Percentiles rank a stretch among this genome's conserved stretches.
phyloP scores from a whole-genome alignment of 2,888 invertebrate genomes.

The Philereme vetulata region DNA sequence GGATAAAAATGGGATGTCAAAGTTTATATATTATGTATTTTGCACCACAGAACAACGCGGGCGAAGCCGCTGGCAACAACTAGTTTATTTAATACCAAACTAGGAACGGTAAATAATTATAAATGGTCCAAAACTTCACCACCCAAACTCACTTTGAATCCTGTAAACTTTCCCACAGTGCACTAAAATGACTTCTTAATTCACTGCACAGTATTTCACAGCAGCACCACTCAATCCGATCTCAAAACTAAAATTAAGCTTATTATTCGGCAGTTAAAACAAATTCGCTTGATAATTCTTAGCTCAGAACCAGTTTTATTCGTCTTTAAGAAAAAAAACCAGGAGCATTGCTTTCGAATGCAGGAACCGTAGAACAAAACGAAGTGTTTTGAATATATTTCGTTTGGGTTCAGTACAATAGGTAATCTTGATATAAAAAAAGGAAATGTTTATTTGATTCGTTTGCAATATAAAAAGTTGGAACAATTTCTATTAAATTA shows the following conservation, averaged over 20 bases:
- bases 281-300: constrained; percentile 25
- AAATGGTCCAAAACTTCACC: no score
- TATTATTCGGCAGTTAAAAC: constrained; percentile 34
- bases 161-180: not conserved
- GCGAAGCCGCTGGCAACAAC: no score
- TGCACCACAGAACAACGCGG: no score
- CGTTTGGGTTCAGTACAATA: constrained; percentile 15
- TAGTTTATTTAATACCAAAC: no score
- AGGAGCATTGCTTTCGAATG: constrained; percentile 4
- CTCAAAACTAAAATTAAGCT: constrained; percentile 28
- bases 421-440: no score
- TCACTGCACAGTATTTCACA: not conserved
- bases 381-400: constrained; percentile 4
- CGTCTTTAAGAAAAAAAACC: constrained; percentile 33
- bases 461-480: no score
- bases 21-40: no score
- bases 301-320: constrained; percentile 36
- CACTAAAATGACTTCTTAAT: not conserved
- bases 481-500: no score
- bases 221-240: constrained; percentile 4
- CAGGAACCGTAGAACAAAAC: constrained; percentile 12
- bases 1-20: no score
- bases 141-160: no score
- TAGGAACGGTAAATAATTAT: no score
- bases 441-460: no score